These are phyloP conservation scores for Polypterus bichir DNA, from an alignment of 2,113 vertebrate genomes.

Conservation along the genomic window DNA sequence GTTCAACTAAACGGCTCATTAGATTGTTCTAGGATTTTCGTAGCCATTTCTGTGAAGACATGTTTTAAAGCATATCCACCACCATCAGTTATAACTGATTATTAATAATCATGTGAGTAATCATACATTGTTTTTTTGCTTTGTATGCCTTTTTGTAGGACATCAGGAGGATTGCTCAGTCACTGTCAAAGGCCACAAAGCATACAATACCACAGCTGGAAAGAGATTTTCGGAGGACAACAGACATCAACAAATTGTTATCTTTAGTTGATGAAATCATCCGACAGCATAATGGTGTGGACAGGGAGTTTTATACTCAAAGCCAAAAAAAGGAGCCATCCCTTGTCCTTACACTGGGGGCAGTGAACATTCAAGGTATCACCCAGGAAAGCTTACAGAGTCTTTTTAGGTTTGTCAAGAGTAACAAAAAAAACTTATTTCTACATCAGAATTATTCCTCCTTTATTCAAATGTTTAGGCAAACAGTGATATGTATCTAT, in stretches of 20 bases:
- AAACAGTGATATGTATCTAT: too few species aligned
- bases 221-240: slow-evolving; percentile 39
- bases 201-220: slow-evolving; percentile 41
- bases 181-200: slow-evolving; percentile 67
- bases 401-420: too few species aligned
- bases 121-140: slow-evolving; percentile 9
- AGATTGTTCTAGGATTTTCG: too few species aligned
- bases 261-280: slow-evolving; percentile 72
- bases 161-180: slow-evolving; percentile 65
- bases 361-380: slow-evolving; percentile 59
- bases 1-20: too few species aligned
- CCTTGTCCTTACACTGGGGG: slow-evolving; percentile 43
- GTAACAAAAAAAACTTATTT: too few species aligned
- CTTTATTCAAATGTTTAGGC: too few species aligned
- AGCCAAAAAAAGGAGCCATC: slow-evolving; percentile 41
- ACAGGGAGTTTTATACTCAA: slow-evolving; percentile 47
- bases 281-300: slow-evolving; percentile 50
- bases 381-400: slow-evolving; percentile 28
- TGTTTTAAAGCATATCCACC: not conserved
- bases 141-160: slow-evolving; percentile 48
- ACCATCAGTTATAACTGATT: not conserved
- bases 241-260: slow-evolving; percentile 71
- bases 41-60: too few species aligned
- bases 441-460: too few species aligned
- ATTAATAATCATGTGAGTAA: not conserved